A percentile compares a stretch with the other conserved stretches of the same genome.
Conservation (phyloP, 2,113 vertebrate species). For the Chloroceryle aenea region DNA sequence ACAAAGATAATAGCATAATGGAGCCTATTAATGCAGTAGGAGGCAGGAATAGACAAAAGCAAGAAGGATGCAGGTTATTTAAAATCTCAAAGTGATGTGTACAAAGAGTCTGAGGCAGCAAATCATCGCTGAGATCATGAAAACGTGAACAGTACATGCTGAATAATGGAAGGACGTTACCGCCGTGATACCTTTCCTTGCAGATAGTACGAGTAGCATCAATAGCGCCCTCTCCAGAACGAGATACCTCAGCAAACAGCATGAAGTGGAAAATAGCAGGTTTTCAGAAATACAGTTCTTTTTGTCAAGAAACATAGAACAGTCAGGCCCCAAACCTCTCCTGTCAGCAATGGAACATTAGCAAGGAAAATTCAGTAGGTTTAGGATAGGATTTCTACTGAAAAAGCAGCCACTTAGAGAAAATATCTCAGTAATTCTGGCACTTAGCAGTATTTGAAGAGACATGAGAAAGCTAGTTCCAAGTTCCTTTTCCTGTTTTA, state of each 20-base stretch:
- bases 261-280: neutral
- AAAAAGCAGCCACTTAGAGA: neutral
- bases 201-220: neutral
- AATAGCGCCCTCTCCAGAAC: neutral
- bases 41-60: neutral
- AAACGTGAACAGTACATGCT: neutral
- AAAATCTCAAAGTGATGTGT: neutral
- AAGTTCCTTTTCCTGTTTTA: neutral
- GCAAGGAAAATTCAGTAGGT: neutral
- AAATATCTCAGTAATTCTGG: neutral
- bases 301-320: neutral
- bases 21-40: neutral
- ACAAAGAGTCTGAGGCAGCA: neutral
- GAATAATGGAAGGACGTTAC: neutral
- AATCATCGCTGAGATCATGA: neutral
- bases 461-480: neutral
- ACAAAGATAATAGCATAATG: neutral
- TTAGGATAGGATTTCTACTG: neutral
- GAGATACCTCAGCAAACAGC: neutral
- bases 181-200: neutral
- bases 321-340: neutral
- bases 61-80: neutral
- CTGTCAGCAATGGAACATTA: neutral
- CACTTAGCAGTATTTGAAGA: neutral
- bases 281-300: neutral